Percentiles rank a stretch among this genome's conserved stretches.
These are phyloP conservation scores for Watersipora subatra DNA, from an alignment of 1,140 invertebrate genomes.

Conservation along the genomic window DNA sequence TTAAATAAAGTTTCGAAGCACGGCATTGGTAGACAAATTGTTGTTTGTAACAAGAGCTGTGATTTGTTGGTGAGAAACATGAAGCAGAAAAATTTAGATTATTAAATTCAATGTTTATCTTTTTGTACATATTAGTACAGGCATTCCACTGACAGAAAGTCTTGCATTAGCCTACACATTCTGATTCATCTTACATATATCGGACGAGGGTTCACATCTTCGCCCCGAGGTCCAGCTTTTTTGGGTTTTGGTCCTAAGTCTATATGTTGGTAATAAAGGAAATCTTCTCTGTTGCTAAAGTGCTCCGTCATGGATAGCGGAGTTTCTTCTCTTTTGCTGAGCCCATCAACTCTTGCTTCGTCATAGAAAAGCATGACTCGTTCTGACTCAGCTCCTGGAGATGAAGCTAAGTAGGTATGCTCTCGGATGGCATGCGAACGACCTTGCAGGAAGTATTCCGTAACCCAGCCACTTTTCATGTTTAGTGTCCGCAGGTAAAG, in stretches of 20 bases:
- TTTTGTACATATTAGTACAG: too few species aligned
- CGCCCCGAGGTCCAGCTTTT: slow-evolving; percentile 35
- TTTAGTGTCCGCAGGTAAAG: slow-evolving; percentile 49
- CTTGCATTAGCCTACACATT: too few species aligned
- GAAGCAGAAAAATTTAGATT: too few species aligned
- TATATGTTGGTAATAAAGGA: slow-evolving; percentile 44
- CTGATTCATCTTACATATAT: slow-evolving; percentile 37
- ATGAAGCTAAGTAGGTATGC: slow-evolving; percentile 47
- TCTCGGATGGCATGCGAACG: slow-evolving; percentile 56
- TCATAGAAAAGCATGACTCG: slow-evolving; percentile 57
- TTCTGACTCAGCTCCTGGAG: slow-evolving; percentile 45
- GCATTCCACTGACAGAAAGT: too few species aligned
- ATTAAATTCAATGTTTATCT: too few species aligned
- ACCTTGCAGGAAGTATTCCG: slow-evolving; percentile 56
- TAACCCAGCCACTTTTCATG: slow-evolving; percentile 44
- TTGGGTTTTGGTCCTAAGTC: slow-evolving; percentile 34
- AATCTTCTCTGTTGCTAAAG: slow-evolving; percentile 52
- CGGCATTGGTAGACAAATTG: too few species aligned
- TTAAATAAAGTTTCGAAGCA: too few species aligned
- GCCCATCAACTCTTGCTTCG: slow-evolving; percentile 52
- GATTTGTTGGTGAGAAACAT: too few species aligned
- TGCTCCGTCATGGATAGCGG: slow-evolving; percentile 49
- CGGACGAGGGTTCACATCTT: slow-evolving; percentile 25
- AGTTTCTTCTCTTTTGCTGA: slow-evolving; percentile 49
- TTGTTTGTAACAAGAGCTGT: too few species aligned